Evolutionary conservation across 2,888 invertebrate genomes (phyloP), one percentile per base, ranked within the genome.

Genomic region (Chydorus sphaericus): DNA sequence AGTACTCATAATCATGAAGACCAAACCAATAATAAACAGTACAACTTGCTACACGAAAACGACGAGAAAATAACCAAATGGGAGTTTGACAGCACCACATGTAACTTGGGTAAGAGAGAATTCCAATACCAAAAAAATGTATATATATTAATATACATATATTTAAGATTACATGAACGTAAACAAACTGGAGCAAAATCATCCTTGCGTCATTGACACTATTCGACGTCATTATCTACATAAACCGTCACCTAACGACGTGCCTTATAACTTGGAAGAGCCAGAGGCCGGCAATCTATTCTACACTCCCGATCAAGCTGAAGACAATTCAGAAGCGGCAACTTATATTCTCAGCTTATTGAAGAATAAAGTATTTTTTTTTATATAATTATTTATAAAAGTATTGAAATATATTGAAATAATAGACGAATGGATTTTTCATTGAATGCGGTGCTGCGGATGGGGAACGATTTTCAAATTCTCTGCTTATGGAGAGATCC

Each of bases 371-470:
- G 44, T 44, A 8, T n/a, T n/a, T n/a, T n/a, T n/a, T n/a, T n/a
- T n/a, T n/a, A n/a, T n/a, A n/a, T n/a, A n/a, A n/a, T n/a, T n/a
- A n/a, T n/a, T n/a, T n/a, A 44, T 20, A 26, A 23, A 23, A 44
- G 14, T 23, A 26, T 23, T 18, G 20, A 39, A n/a, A 14, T 14
- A 8, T n/a, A 16, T 16, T 39, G 10, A 3, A n/a, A 57, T 62
- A 63, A 20, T 62, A 73, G 71, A 67, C 55, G 61, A 67, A 69
- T 60, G 76, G 44, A 44, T 44, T 44, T n/a, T 77, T 75, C 62
- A 66, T 77, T 29, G 77, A 77, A 62, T 75, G 74, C 59, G 77
- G 77, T 2, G 76, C 75, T 4, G 65, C 75, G 58, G 75, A 76
- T 61, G 77, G 77, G 0, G 75, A 76, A 62, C 73, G 71, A 2